Evolutionary conservation across 2,888 invertebrate genomes (phyloP).

Genomic region (Parnassius glacialis): DNA sequence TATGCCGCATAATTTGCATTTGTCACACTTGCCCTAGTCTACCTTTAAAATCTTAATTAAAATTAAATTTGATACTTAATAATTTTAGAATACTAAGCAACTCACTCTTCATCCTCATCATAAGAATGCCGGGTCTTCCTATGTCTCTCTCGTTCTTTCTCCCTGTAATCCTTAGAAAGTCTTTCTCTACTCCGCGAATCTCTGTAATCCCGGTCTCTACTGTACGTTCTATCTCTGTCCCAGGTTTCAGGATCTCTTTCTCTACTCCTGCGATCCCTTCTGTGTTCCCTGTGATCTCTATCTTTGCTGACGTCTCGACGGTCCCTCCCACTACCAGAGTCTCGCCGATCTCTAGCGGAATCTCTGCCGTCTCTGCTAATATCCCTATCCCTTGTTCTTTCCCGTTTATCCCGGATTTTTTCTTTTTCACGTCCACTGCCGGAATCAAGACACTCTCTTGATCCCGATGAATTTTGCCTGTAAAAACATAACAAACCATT

Average conservation of each 20-base stretch:
- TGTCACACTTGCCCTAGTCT: no score
- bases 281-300: constrained; percentile 46
- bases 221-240: constrained; percentile 72
- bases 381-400: constrained; percentile 63
- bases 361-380: constrained; percentile 56
- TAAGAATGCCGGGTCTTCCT: constrained; percentile 83
- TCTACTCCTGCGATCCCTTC: constrained; percentile 58
- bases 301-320: constrained; percentile 64
- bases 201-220: constrained; percentile 64
- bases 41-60: no score
- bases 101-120: constrained; percentile 87
- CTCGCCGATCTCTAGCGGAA: constrained; percentile 67
- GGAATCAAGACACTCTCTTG: constrained; percentile 71
- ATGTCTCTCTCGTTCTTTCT: constrained; percentile 72
- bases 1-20: no score
- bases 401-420: constrained; percentile 65
- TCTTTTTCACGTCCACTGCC: constrained; percentile 77
- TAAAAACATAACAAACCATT: constrained; percentile 8
- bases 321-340: constrained; percentile 73
- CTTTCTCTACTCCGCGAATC: constrained; percentile 70
- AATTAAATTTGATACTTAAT: no score
- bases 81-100: constrained; percentile 22
- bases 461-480: constrained; percentile 75
- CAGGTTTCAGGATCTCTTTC: constrained; percentile 61
- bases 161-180: constrained; percentile 74